Evolutionary conservation across 53 echinoderm and acorn worm genomes (phyloP).

Genomic region (Hippasteria phrygiana): DNA sequence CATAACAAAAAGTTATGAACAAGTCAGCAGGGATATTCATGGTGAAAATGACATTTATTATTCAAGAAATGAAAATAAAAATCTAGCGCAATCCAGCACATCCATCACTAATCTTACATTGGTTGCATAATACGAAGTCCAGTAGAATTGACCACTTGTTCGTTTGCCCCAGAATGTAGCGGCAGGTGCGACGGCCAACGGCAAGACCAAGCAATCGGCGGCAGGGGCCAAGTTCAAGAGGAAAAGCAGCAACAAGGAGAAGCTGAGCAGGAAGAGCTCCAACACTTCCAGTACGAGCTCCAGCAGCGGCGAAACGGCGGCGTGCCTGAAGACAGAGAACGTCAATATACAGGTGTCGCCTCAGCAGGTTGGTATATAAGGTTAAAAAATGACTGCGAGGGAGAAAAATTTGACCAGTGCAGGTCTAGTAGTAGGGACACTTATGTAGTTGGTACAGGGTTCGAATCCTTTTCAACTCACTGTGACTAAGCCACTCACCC

Average conservation of each 20-base stretch:
- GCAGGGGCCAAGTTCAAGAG: conserved; percentile 73
- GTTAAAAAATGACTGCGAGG: no score
- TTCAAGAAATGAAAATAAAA: no score
- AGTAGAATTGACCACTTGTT: not conserved
- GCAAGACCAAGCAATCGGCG: conserved; percentile 69
- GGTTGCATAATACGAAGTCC: no score
- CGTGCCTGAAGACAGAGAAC: conserved; percentile 66
- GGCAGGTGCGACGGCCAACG: conserved; percentile 60
- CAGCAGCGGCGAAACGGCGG: conserved; percentile 66
- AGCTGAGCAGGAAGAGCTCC: conserved; percentile 87
- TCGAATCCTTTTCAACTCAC: no score
- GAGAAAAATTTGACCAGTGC: not conserved
- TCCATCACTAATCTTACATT: no score
- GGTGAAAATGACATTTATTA: no score
- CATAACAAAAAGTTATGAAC: no score
- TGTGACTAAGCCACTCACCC: no score
- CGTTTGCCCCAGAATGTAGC: conserved; percentile 18
- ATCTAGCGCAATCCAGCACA: no score
- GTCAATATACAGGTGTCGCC: conserved; percentile 69
- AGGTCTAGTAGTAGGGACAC: not conserved
- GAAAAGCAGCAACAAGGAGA: conserved; percentile 86
- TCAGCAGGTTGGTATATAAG: conserved; percentile 48
- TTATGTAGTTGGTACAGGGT: not conserved
- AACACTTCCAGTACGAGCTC: conserved; percentile 78
- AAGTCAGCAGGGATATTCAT: no score